Percentiles rank a stretch among this genome's conserved stretches.
Evolutionary conservation across 2,797 vertebrate genomes (phyloP).

Genomic region (Lophotriccus pileatus): DNA sequence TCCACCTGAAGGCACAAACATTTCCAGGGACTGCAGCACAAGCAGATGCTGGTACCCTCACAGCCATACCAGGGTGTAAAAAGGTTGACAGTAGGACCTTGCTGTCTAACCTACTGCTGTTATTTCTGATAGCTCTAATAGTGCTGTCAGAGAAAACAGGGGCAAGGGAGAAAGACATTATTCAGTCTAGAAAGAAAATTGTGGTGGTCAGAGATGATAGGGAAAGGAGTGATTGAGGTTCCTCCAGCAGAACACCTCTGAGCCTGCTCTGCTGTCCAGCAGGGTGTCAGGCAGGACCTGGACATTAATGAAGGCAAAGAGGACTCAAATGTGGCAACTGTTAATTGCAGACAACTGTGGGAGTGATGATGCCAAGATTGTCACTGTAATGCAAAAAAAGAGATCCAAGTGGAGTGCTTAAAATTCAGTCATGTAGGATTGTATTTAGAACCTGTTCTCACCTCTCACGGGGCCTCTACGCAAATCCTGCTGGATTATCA

Average conservation of each 20-base stretch:
- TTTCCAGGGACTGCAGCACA: neutral
- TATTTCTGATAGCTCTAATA: neutral
- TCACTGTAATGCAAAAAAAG: conserved; percentile 19
- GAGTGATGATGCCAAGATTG: conserved; percentile 33
- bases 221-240: neutral
- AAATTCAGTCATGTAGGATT: conserved; percentile 25
- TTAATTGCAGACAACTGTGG: conserved; percentile 39
- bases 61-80: rapidly evolving
- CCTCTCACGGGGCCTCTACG: neutral
- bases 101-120: neutral
- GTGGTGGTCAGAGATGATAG: neutral
- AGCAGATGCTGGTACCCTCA: neutral
- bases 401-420: conserved; percentile 19
- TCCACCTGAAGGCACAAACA: neutral
- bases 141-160: neutral
- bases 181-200: neutral
- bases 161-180: neutral
- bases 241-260: neutral
- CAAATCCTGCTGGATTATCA: conserved; percentile 34
- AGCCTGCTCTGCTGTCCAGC: neutral
- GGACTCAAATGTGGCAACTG: neutral
- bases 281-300: neutral
- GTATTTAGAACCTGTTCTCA: conserved; percentile 54
- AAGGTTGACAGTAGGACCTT: neutral
- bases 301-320: neutral